Evolutionary conservation across 1,140 invertebrate genomes (phyloP).

Genomic region (Lamellibrachia luymesi): DNA sequence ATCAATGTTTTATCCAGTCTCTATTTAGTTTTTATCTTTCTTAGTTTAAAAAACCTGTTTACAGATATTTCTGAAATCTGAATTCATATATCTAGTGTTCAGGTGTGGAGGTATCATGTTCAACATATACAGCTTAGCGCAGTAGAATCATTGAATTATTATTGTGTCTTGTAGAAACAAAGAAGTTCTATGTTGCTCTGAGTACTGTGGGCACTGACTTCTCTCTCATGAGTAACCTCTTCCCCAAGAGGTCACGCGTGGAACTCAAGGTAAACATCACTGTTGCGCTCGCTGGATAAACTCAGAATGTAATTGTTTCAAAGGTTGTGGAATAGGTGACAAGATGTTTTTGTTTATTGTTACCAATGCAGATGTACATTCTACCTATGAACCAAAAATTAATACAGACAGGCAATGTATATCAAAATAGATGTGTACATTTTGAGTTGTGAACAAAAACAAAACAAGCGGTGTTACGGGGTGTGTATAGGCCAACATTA

Average conservation of each 20-base stretch:
- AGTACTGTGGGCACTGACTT: constrained; percentile 87
- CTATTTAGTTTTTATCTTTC: too few species aligned
- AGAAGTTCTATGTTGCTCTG: constrained; percentile 84
- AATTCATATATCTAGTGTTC: background rate
- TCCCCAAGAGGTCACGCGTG: constrained; percentile 71
- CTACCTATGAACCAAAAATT: too few species aligned
- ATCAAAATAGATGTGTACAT: too few species aligned
- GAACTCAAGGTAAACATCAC: constrained; percentile 69
- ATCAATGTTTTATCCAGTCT: background rate
- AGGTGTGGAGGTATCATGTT: background rate
- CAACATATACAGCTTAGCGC: background rate
- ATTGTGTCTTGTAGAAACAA: constrained; percentile 65
- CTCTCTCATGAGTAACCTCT: constrained; percentile 79
- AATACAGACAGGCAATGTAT: too few species aligned
- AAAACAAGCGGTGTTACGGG: background rate
- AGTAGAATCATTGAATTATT: constrained; percentile 7
- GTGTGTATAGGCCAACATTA: background rate
- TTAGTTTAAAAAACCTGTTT: too few species aligned
- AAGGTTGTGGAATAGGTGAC: background rate
- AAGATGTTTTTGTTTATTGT: too few species aligned
- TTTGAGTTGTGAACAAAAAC: too few species aligned
- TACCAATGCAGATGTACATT: too few species aligned
- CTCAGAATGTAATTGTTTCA: background rate
- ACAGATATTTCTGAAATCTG: too few species aligned
- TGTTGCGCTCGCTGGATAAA: background rate